phyloP scores from a whole-genome alignment of 2,113 vertebrate genomes.

The Talpa occidentalis region DNA sequence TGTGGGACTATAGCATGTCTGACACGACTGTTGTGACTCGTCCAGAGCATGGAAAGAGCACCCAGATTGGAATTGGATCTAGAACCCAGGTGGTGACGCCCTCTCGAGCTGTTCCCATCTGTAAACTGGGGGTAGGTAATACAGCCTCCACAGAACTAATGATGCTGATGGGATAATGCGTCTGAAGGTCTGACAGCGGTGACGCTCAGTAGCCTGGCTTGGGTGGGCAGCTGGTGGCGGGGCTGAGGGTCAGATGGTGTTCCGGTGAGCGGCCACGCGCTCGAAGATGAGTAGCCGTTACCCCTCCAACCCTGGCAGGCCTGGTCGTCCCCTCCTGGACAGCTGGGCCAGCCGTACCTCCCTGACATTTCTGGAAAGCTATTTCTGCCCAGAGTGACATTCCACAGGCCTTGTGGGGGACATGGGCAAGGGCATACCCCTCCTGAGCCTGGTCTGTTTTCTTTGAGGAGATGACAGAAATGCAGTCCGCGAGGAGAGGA shows the following conservation, averaged over 20 bases:
- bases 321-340: neutral
- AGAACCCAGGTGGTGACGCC: neutral
- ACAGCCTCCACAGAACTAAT: neutral
- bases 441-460: neutral
- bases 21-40: neutral
- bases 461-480: neutral
- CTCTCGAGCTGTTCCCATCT: neutral
- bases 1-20: fast-evolving
- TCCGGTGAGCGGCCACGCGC: neutral
- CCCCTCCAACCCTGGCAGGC: neutral
- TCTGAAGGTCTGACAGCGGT: neutral
- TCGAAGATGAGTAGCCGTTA: fast-evolving
- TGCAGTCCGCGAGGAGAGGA: neutral
- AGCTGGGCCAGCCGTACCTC: neutral
- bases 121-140: neutral
- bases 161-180: neutral
- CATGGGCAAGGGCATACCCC: neutral
- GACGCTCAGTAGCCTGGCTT: neutral
- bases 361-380: neutral
- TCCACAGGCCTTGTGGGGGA: neutral
- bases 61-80: no score
- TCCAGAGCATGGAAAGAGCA: neutral
- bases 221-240: neutral
- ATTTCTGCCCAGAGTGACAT: neutral
- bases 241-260: neutral